Evolutionary conservation across 2,797 vertebrate genomes (phyloP).

Genomic region (Tiaroga cobitis): DNA sequence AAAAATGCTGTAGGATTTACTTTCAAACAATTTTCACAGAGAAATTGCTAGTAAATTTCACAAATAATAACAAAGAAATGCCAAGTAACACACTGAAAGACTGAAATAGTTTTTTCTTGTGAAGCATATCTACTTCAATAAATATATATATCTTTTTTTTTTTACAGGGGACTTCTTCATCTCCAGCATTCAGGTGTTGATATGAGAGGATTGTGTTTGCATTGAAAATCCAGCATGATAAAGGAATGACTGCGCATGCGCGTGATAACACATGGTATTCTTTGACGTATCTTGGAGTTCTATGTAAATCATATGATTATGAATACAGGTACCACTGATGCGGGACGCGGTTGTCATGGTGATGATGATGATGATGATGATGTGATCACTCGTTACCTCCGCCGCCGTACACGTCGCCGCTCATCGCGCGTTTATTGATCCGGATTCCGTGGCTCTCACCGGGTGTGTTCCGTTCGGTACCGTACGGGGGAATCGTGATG

Average conservation of each 20-base stretch:
- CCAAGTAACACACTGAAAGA: too few species aligned
- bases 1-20: too few species aligned
- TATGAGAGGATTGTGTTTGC: too few species aligned
- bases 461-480: not conserved
- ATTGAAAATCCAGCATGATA: too few species aligned
- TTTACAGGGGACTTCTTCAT: too few species aligned
- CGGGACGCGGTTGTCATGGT: constrained; percentile 19
- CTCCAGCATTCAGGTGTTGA: too few species aligned
- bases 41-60: too few species aligned
- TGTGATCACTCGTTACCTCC: constrained; percentile 53
- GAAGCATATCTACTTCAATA: too few species aligned
- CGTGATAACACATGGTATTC: not conserved
- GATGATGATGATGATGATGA: not conserved
- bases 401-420: constrained; percentile 61
- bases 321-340: not conserved
- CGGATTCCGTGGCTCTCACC: not conserved
- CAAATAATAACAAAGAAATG: too few species aligned
- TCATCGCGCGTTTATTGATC: constrained; percentile 45
- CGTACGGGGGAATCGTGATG: not conserved
- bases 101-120: too few species aligned
- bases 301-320: not conserved
- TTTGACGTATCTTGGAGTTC: not conserved
- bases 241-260: not conserved
- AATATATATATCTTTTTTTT: too few species aligned
- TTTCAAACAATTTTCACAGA: too few species aligned